Evolutionary conservation across 2,113 vertebrate genomes (phyloP).

Genomic region (Echinops telfairi): DNA sequence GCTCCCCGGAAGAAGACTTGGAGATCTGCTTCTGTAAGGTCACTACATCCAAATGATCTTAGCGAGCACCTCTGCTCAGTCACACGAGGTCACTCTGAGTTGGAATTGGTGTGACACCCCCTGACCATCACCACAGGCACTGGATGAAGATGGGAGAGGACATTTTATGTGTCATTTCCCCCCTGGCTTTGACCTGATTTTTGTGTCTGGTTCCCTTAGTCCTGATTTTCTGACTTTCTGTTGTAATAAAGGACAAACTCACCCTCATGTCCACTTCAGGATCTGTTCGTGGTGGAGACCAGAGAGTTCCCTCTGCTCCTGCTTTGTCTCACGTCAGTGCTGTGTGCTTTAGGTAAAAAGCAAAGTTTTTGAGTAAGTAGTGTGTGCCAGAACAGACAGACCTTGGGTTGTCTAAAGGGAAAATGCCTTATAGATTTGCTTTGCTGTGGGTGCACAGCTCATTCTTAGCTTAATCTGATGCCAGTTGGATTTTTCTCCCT

Average conservation of each 20-base stretch:
- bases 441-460: not conserved
- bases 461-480: not conserved
- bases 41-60: not conserved
- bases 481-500: not conserved
- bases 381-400: not conserved
- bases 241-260: not conserved
- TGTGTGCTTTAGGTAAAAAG: not conserved
- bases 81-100: not conserved
- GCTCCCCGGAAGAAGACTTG: not conserved
- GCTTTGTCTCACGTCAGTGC: accelerated
- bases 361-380: not conserved
- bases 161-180: not conserved
- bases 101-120: not conserved
- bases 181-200: not conserved
- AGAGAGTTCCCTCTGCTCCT: no score
- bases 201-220: not conserved
- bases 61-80: not conserved
- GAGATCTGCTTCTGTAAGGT: not conserved
- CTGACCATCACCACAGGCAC: not conserved
- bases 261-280: not conserved
- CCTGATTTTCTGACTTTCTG: not conserved
- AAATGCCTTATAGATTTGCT: not conserved
- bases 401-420: not conserved
- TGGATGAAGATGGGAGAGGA: not conserved
- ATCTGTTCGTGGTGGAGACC: not conserved